These are phyloP conservation scores for Polylopha cassiicola DNA, from an alignment of 2,888 invertebrate species.

Conservation along the genomic window DNA sequence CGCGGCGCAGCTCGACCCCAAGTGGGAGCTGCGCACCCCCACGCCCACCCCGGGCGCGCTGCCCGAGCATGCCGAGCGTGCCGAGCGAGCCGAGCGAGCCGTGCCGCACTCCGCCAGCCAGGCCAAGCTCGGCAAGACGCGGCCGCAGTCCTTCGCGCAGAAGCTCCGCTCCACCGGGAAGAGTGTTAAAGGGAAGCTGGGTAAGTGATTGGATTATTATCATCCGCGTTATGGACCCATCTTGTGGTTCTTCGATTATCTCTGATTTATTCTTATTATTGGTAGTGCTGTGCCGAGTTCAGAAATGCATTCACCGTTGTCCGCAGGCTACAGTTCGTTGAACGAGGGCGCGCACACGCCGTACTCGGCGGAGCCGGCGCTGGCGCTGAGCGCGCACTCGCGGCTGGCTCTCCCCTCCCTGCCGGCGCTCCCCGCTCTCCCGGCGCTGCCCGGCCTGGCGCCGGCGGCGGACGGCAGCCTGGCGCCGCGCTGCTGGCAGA, in stretches of 20 bases:
- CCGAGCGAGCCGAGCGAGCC: constrained; percentile 27
- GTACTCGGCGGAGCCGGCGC: constrained; percentile 76
- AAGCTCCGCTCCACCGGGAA: constrained; percentile 90
- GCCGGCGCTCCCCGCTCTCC: constrained; percentile 7
- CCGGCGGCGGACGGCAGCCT: constrained; percentile 42
- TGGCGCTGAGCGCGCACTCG: constrained; percentile 23
- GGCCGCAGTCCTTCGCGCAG: constrained; percentile 93
- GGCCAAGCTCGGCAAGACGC: constrained; percentile 36
- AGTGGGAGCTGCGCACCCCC: constrained; percentile 51
- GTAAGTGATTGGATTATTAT: constrained; percentile 33
- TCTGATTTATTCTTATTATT: too few species aligned
- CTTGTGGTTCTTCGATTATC: too few species aligned
- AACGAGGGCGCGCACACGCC: constrained; percentile 86
- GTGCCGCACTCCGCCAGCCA: constrained; percentile 29
- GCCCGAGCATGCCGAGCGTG: too few species aligned
- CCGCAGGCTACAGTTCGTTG: constrained; percentile 85
- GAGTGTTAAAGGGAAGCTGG: constrained; percentile 84
- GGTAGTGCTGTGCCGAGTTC: too few species aligned
- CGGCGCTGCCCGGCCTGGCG: constrained; percentile 4
- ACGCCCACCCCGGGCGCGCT: constrained; percentile 61
- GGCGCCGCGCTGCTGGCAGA: constrained; percentile 94
- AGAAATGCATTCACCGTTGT: not conserved
- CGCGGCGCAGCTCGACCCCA: constrained; percentile 49
- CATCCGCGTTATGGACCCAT: not conserved
- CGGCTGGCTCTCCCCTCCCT: constrained; percentile 14